Conservation (phyloP, 2,888 invertebrate species). For the Cataglyphis cursor region DNA sequence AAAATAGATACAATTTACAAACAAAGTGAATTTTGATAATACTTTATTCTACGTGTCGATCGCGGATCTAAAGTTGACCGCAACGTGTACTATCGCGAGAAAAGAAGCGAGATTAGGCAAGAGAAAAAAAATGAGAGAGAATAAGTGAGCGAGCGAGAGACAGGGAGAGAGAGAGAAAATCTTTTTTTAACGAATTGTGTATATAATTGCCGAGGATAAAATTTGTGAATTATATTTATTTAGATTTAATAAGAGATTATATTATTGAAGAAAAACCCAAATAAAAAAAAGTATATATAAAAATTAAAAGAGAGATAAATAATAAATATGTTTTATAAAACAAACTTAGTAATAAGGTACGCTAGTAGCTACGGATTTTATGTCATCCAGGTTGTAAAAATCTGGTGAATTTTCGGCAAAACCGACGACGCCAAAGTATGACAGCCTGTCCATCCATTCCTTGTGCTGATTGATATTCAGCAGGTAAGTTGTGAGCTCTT, state of each 20-base stretch:
- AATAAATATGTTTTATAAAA: slow-evolving; percentile 39
- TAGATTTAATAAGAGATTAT: slow-evolving; percentile 38
- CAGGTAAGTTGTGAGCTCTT: slow-evolving; percentile 77
- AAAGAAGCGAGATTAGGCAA: background rate
- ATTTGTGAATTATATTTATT: slow-evolving; percentile 64
- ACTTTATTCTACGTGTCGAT: slow-evolving; percentile 39
- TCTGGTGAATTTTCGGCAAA: slow-evolving; percentile 78
- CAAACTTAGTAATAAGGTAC: slow-evolving; percentile 78
- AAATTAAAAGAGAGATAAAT: slow-evolving; percentile 31
- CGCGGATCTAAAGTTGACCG: background rate
- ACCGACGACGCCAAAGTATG: slow-evolving; percentile 76
- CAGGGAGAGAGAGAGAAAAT: background rate
- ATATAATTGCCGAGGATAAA: slow-evolving; percentile 7
- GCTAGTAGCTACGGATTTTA: slow-evolving; percentile 76
- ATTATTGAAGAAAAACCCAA: slow-evolving; percentile 25
- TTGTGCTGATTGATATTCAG: slow-evolving; percentile 69
- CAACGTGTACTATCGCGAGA: background rate
- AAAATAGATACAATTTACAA: slow-evolving; percentile 36
- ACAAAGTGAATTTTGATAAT: slow-evolving; percentile 60
- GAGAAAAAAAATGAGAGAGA: background rate
- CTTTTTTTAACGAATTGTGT: slow-evolving; percentile 1
- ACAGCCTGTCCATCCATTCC: slow-evolving; percentile 78
- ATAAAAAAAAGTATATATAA: slow-evolving; percentile 37
- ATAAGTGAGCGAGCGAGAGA: background rate
- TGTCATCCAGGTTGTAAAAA: slow-evolving; percentile 70